Percentiles rank a stretch among this genome's conserved stretches.
Evolutionary conservation across 2,113 vertebrate genomes (phyloP).

Genomic region (Grammomys surdaster): DNA sequence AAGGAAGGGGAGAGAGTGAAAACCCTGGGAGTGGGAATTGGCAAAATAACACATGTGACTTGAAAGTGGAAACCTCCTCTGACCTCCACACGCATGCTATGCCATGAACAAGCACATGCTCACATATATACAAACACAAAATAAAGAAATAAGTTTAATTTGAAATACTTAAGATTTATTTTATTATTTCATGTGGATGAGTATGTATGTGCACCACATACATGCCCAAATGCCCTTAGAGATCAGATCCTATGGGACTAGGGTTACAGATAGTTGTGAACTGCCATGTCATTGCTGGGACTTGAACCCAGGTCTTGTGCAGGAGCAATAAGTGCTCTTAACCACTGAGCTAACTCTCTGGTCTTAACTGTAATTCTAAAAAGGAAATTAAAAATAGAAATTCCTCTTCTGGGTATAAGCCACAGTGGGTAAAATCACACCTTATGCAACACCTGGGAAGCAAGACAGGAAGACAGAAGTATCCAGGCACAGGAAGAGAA

Average conservation of each 20-base stretch:
- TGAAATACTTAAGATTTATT: background rate
- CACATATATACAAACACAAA: background rate
- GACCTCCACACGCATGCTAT: background rate
- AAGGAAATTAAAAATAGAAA: constrained; percentile 24
- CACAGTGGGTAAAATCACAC: constrained; percentile 13
- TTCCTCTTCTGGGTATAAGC: background rate
- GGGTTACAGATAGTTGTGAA: background rate
- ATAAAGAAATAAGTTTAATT: background rate
- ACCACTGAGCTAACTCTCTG: background rate
- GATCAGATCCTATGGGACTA: background rate
- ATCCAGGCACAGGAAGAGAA: background rate
- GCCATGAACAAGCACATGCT: background rate
- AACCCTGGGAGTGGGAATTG: no score
- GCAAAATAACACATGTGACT: no score
- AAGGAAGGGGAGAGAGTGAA: no score
- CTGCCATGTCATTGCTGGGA: background rate
- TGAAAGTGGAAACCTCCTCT: background rate
- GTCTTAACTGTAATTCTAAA: background rate
- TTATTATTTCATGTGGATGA: background rate
- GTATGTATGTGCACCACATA: background rate
- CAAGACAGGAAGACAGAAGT: background rate
- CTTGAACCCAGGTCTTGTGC: background rate
- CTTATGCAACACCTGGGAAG: background rate
- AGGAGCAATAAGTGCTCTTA: background rate
- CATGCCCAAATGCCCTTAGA: background rate